These are phyloP conservation scores for Microctenopoma stevenorrisi DNA, from an alignment of 2,797 vertebrate genomes.

Conservation along the genomic window DNA sequence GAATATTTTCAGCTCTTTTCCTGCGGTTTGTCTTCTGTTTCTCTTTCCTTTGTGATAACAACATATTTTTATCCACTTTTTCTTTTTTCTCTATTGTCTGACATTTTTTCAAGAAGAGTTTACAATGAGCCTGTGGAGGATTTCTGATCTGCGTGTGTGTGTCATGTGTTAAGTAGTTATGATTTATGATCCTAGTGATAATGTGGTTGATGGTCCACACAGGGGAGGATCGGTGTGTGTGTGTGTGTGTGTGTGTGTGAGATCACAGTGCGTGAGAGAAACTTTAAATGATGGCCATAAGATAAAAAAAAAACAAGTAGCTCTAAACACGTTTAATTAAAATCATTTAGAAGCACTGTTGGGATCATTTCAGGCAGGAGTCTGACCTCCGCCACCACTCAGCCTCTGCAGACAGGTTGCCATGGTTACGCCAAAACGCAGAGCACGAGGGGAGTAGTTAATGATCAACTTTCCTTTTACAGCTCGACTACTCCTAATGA, in stretches of 20 bases:
- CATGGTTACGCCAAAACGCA: conserved; percentile 34
- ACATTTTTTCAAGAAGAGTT: too few relatives aligned
- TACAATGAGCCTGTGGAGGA: too few relatives aligned
- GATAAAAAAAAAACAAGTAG: background rate
- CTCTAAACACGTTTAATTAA: background rate
- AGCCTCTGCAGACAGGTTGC: conserved; percentile 39
- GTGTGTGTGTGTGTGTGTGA: background rate
- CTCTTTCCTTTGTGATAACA: too few relatives aligned
- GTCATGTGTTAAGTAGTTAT: too few relatives aligned
- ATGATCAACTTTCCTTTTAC: conserved; percentile 71
- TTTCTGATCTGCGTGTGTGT: too few relatives aligned
- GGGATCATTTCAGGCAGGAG: background rate
- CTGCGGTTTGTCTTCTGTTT: too few relatives aligned
- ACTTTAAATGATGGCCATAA: background rate
- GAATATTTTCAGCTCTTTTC: too few relatives aligned
- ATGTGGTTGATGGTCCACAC: too few relatives aligned
- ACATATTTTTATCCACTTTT: too few relatives aligned
- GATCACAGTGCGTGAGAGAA: background rate
- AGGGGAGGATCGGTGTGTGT: background rate
- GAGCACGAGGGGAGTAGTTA: conserved; percentile 37
- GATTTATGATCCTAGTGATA: too few relatives aligned
- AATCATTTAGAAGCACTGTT: background rate
- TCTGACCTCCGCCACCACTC: conserved; percentile 54
- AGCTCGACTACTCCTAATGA: conserved; percentile 67
- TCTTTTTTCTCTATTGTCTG: too few relatives aligned